Evolutionary conservation across 2,888 invertebrate genomes (phyloP).

Genomic region (Mesodorylaimus sp.): DNA sequence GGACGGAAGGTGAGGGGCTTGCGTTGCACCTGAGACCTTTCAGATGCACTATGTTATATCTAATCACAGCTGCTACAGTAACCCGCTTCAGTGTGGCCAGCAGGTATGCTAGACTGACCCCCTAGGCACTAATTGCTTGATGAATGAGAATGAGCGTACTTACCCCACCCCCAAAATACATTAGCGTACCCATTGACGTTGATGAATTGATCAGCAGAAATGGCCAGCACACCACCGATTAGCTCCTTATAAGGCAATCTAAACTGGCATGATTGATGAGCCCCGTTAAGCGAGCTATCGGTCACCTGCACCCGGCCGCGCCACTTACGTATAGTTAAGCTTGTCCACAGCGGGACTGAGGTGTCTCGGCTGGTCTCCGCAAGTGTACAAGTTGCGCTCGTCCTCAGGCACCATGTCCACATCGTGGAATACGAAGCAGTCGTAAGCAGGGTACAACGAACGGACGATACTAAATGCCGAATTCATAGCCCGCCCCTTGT

Average conservation of each 20-base stretch:
- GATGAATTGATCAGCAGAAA: conserved; percentile 32
- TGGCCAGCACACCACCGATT: conserved; percentile 35
- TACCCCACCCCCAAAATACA: conserved; percentile 33
- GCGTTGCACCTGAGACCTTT: too few species aligned
- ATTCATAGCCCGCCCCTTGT: conserved; percentile 30
- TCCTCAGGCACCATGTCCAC: conserved; percentile 36
- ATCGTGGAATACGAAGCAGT: conserved; percentile 29
- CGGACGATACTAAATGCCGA: conserved; percentile 25
- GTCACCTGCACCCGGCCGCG: too few species aligned
- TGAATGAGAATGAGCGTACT: too few species aligned
- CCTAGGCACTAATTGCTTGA: too few species aligned
- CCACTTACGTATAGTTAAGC: conserved; percentile 35
- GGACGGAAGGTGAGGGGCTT: too few species aligned
- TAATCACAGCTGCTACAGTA: too few species aligned
- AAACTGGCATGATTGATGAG: too few species aligned
- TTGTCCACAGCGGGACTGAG: conserved; percentile 34
- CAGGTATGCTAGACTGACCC: too few species aligned
- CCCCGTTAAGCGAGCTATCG: too few species aligned
- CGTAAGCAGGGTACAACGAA: conserved; percentile 17
- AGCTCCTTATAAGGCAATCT: conserved; percentile 2
- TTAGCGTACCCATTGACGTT: conserved; percentile 38
- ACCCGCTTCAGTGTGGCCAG: too few species aligned
- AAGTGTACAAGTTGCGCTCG: conserved; percentile 33
- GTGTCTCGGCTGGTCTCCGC: conserved; percentile 32
- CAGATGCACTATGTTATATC: too few species aligned